Conservation (phyloP, 1,140 invertebrate genomes). For the Delia radicum region DNA sequence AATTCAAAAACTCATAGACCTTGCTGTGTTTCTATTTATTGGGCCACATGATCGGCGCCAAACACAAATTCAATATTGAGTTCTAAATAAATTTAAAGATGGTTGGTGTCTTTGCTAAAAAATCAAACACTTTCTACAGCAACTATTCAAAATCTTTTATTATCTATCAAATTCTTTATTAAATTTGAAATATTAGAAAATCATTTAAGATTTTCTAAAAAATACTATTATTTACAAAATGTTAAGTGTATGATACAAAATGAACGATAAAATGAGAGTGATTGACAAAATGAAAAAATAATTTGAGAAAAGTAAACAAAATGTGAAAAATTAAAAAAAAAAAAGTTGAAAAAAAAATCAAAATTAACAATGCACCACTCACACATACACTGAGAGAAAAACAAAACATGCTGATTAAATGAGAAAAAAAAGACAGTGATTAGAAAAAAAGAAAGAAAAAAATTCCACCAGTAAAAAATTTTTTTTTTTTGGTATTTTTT, state of each 20-base stretch:
- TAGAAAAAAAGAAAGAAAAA: background rate
- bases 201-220: too few species aligned
- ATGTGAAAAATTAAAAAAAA: background rate
- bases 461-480: background rate
- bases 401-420: background rate
- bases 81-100: too few species aligned
- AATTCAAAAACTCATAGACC: too few species aligned
- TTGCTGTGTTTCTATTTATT: too few species aligned
- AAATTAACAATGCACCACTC: background rate
- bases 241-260: conserved; percentile 1
- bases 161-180: too few species aligned
- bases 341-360: background rate
- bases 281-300: background rate
- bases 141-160: too few species aligned
- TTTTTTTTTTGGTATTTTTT: too few species aligned
- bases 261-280: background rate
- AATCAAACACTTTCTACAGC: too few species aligned
- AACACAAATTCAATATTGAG: too few species aligned
- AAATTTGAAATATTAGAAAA: too few species aligned
- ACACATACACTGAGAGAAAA: background rate
- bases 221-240: background rate
- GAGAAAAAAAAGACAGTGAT: background rate
- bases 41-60: too few species aligned
- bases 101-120: background rate
- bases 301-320: background rate